phyloP scores from a whole-genome alignment of 2,113 vertebrate genomes.

The Verasper variegatus region DNA sequence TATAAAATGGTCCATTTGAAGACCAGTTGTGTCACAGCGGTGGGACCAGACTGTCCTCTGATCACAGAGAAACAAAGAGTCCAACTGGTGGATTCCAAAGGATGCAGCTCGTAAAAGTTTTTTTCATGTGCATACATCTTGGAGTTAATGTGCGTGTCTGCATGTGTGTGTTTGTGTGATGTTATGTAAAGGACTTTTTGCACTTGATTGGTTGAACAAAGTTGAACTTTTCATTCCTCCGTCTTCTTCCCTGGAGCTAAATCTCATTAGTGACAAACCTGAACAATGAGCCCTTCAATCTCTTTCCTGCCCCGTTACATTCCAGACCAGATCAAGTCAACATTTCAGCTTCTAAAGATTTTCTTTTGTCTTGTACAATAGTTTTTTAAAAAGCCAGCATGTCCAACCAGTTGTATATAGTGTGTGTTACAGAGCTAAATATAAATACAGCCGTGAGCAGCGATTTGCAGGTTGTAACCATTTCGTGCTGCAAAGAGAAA shows the following conservation, averaged over 20 bases:
- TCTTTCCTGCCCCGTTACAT: constrained; percentile 23
- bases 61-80: too few relatives aligned
- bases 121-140: too few relatives aligned
- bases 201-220: too few relatives aligned
- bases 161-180: too few relatives aligned
- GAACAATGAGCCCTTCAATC: constrained; percentile 13
- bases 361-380: neutral
- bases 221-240: neutral
- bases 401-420: neutral
- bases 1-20: too few relatives aligned
- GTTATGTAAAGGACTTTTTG: too few relatives aligned
- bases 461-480: neutral
- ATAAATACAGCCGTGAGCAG: neutral
- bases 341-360: neutral
- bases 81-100: too few relatives aligned
- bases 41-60: too few relatives aligned
- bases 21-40: too few relatives aligned
- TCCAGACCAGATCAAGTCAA: constrained; percentile 8
- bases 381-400: neutral
- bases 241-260: neutral
- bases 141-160: too few relatives aligned
- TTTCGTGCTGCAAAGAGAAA: too few relatives aligned
- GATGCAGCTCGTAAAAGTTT: too few relatives aligned
- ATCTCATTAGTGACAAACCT: neutral
- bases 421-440: neutral